These are phyloP conservation scores for Sminthopsis crassicaudata DNA, from an alignment of 2,113 vertebrate species.

Conservation along the genomic window DNA sequence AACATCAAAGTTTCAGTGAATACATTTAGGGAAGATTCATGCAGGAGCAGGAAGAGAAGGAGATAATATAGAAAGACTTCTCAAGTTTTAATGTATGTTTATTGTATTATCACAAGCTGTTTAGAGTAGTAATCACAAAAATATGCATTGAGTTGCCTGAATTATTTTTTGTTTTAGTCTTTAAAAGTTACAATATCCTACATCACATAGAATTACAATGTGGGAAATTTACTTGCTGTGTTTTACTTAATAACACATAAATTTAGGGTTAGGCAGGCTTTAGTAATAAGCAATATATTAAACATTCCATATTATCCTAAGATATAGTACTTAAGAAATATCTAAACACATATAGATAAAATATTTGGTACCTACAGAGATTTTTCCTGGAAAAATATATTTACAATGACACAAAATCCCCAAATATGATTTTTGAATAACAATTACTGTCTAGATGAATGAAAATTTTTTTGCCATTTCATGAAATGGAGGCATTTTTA, in stretches of 20 bases:
- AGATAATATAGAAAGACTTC: slow-evolving; percentile 33
- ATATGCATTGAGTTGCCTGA: not conserved
- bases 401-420: not conserved
- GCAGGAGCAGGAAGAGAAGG: not conserved
- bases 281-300: slow-evolving; percentile 3
- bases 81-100: not conserved
- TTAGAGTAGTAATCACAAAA: slow-evolving; percentile 45
- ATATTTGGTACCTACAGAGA: not conserved
- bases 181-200: slow-evolving; percentile 21
- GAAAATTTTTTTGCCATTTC: not conserved
- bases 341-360: not conserved
- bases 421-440: not conserved
- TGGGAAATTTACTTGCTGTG: not conserved
- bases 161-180: slow-evolving; percentile 15
- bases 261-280: not conserved
- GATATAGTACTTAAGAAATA: not conserved
- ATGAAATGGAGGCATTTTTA: not conserved
- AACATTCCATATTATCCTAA: not conserved
- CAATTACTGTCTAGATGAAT: not conserved
- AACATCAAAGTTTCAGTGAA: not conserved
- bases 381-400: not conserved
- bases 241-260: slow-evolving; percentile 41
- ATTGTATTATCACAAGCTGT: slow-evolving; percentile 8
- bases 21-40: slow-evolving; percentile 36
- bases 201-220: not conserved